phyloP scores from a whole-genome alignment of 1,140 invertebrate genomes.

The Wasmannia auropunctata region DNA sequence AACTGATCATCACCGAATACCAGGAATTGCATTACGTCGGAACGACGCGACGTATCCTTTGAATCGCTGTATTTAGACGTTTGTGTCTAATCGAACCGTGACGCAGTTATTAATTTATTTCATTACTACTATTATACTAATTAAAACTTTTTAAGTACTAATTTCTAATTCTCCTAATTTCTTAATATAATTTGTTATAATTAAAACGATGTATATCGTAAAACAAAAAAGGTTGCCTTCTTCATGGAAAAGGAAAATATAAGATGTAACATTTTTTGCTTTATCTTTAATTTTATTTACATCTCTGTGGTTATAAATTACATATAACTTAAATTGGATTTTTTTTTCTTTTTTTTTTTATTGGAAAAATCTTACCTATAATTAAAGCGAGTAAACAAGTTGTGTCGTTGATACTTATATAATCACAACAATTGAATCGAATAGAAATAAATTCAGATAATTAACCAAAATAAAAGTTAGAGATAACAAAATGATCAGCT shows the following conservation, averaged over 20 bases:
- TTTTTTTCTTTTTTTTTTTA: not conserved
- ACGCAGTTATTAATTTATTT: not conserved
- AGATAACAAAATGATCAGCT: slow-evolving; percentile 1
- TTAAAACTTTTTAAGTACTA: too few species aligned
- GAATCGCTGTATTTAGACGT: slow-evolving; percentile 1
- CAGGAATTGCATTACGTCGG: not conserved
- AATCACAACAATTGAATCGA: not conserved
- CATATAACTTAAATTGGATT: not conserved
- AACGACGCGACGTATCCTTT: not conserved
- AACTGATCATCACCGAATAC: not conserved
- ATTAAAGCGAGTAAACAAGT: not conserved
- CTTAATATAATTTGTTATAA: not conserved
- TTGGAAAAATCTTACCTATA: not conserved
- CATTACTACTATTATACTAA: not conserved
- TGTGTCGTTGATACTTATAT: not conserved
- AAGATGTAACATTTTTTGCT: not conserved
- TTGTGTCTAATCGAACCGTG: not conserved
- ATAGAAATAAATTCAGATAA: not conserved
- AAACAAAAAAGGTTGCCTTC: not conserved
- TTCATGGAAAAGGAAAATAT: not conserved
- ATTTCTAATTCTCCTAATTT: not conserved
- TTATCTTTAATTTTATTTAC: not conserved
- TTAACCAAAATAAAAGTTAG: not conserved
- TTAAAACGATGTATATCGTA: not conserved
- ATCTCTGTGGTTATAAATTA: not conserved